Evolutionary conservation across 1,140 invertebrate species (phyloP).

Genomic region (Monochamus saltuarius): DNA sequence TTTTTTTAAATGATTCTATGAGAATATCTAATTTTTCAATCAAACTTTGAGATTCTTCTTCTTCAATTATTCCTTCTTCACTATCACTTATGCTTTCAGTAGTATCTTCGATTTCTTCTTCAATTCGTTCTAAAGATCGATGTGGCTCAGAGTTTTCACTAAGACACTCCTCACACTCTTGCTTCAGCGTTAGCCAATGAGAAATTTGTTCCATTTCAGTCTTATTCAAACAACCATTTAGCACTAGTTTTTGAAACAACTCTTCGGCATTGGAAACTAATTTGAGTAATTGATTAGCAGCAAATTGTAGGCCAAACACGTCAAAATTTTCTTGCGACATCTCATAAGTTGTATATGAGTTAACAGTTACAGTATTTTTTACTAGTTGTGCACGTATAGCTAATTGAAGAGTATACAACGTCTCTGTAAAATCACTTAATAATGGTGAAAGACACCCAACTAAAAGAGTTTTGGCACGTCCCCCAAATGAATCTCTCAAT

Average conservation of each 20-base stretch:
- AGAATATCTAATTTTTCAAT: slow-evolving; percentile 60
- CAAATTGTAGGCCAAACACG: slow-evolving; percentile 75
- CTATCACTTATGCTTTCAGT: slow-evolving; percentile 56
- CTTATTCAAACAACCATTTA: slow-evolving; percentile 62
- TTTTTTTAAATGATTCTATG: slow-evolving; percentile 69
- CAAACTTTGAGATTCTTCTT: slow-evolving; percentile 23
- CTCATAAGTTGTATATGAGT: slow-evolving; percentile 66
- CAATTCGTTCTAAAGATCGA: slow-evolving; percentile 63
- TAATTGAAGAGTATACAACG: slow-evolving; percentile 63
- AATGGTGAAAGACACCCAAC: slow-evolving; percentile 65
- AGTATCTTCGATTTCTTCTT: slow-evolving; percentile 61
- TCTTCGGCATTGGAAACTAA: slow-evolving; percentile 80
- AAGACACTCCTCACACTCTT: slow-evolving; percentile 81
- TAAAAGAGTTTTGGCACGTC: slow-evolving; percentile 66
- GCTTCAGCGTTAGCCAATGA: slow-evolving; percentile 80
- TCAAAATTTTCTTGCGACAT: slow-evolving; percentile 56
- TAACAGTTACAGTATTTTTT: slow-evolving; percentile 66
- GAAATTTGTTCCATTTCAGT: slow-evolving; percentile 76
- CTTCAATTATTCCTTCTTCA: slow-evolving; percentile 54
- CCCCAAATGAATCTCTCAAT: slow-evolving; percentile 68
- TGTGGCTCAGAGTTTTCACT: slow-evolving; percentile 59
- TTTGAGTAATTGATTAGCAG: slow-evolving; percentile 77
- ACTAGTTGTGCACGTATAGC: slow-evolving; percentile 62
- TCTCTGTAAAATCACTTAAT: slow-evolving; percentile 62
- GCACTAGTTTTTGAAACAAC: slow-evolving; percentile 69